These are phyloP conservation scores for Balaenoptera acutorostrata DNA, from an alignment of 2,113 vertebrate species.

Conservation along the genomic window DNA sequence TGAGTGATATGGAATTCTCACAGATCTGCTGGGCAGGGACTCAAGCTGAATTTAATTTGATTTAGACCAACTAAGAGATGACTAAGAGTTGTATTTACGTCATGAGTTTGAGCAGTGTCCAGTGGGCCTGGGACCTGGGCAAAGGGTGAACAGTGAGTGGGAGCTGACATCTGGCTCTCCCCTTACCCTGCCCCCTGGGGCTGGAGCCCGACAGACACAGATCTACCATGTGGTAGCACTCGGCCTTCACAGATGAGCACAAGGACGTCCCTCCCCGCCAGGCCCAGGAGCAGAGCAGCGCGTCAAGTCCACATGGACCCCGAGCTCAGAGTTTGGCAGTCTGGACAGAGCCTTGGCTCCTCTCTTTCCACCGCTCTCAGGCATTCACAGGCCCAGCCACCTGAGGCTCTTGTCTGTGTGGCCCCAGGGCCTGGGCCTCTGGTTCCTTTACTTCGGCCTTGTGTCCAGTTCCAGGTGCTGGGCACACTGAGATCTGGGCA, in stretches of 20 bases:
- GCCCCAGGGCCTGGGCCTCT: neutral
- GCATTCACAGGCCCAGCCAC: neutral
- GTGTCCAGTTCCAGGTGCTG: neutral
- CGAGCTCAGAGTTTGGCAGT: neutral
- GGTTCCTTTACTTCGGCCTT: neutral
- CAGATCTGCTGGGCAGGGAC: neutral
- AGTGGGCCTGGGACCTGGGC: slow-evolving; percentile 25
- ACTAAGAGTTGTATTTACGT: neutral
- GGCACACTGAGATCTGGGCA: neutral
- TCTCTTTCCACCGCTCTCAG: neutral
- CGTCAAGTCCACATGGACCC: slow-evolving; percentile 5
- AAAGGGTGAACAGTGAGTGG: slow-evolving; percentile 24
- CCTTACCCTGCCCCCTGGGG: slow-evolving; percentile 42
- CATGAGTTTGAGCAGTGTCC: slow-evolving; percentile 19
- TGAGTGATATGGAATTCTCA: neutral
- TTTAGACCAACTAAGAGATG: slow-evolving; percentile 20
- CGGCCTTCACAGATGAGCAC: slow-evolving; percentile 65
- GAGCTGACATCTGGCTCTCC: slow-evolving; percentile 59
- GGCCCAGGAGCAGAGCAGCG: slow-evolving; percentile 9
- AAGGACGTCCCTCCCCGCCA: slow-evolving; percentile 39
- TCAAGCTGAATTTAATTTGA: slow-evolving; percentile 44
- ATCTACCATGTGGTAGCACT: slow-evolving; percentile 9
- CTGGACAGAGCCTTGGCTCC: neutral
- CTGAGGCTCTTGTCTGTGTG: neutral
- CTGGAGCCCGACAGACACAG: slow-evolving; percentile 37